Evolutionary conservation across 2,888 invertebrate species (phyloP).

Genomic region (Eurytoma californica): DNA sequence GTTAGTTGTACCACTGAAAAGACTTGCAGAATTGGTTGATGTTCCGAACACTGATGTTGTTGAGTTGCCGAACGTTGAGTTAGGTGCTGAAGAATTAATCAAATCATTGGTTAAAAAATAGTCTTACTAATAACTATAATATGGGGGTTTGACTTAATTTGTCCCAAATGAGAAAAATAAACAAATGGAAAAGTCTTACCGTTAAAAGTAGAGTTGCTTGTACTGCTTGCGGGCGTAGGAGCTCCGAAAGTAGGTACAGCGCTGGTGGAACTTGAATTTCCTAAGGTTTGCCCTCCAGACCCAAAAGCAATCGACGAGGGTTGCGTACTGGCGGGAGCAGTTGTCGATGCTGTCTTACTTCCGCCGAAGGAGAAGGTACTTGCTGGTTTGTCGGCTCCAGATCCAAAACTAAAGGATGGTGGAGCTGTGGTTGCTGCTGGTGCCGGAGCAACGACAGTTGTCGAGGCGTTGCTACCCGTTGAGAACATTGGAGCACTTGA

Average conservation of each 20-base stretch:
- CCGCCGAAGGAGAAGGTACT: slow-evolving; percentile 39
- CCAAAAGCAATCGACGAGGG: slow-evolving; percentile 16
- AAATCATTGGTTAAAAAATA: not conserved
- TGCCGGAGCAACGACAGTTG: not conserved
- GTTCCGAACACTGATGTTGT: slow-evolving; percentile 31
- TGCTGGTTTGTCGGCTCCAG: slow-evolving; percentile 15
- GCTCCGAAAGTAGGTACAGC: slow-evolving; percentile 6
- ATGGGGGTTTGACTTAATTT: not conserved
- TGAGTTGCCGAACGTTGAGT: slow-evolving; percentile 7
- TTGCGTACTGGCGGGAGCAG: not conserved
- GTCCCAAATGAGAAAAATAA: not conserved
- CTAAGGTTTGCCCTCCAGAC: not conserved
- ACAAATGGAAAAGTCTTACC: slow-evolving; percentile 5
- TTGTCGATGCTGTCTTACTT: slow-evolving; percentile 25
- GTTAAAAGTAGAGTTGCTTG: not conserved
- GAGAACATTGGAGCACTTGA: slow-evolving; percentile 19
- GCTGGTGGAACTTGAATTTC: not conserved
- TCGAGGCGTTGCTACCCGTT: slow-evolving; percentile 11
- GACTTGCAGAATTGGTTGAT: slow-evolving; percentile 29
- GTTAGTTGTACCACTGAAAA: slow-evolving; percentile 28
- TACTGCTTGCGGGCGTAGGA: slow-evolving; percentile 1
- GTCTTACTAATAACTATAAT: too few relatives aligned
- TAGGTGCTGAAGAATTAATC: not conserved
- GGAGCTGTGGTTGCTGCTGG: slow-evolving; percentile 14
- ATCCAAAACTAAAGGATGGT: slow-evolving; percentile 48